A percentile compares a stretch with the other conserved stretches of the same genome.
Conservation (phyloP, 2,888 invertebrate genomes). For the Troides helena region DNA sequence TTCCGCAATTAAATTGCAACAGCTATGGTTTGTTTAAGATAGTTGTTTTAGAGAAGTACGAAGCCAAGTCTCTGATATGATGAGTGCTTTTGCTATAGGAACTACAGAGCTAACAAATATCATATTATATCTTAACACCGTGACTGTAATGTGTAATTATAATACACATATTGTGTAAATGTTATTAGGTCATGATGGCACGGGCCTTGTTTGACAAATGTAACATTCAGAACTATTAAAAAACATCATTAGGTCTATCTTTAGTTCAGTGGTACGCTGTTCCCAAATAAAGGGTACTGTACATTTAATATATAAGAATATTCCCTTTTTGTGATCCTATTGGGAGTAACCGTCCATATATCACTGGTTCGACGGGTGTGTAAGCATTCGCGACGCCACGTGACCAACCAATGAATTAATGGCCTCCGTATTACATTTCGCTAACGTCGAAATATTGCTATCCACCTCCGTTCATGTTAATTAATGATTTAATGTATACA, state of each 20-base stretch:
- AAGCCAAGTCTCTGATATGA: not conserved
- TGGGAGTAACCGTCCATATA: slow-evolving; percentile 45
- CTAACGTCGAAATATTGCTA: slow-evolving; percentile 56
- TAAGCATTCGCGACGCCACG: slow-evolving; percentile 62
- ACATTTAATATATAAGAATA: slow-evolving; percentile 19
- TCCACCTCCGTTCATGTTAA: slow-evolving; percentile 28
- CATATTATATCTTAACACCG: not conserved
- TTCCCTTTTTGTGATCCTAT: slow-evolving; percentile 25
- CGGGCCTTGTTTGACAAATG: too few relatives aligned
- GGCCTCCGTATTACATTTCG: slow-evolving; percentile 59
- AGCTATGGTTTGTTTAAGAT: slow-evolving; percentile 13
- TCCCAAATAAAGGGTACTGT: slow-evolving; percentile 11
- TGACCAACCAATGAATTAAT: slow-evolving; percentile 60
- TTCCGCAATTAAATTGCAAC: slow-evolving; percentile 19
- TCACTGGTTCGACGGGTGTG: slow-evolving; percentile 63
- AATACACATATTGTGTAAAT: not conserved
- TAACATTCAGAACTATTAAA: too few relatives aligned
- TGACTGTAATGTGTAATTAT: not conserved
- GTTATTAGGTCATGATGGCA: not conserved
- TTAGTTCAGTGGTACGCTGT: too few relatives aligned
- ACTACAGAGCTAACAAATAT: too few relatives aligned
- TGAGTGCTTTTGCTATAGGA: not conserved
- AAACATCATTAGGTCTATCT: not conserved
- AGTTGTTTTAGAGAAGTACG: slow-evolving; percentile 3
- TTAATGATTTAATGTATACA: slow-evolving; percentile 29